Evolutionary conservation across 1,140 invertebrate species (phyloP), one percentile per base, ranked within the genome.

Genomic region (Zaprionus africanus): DNA sequence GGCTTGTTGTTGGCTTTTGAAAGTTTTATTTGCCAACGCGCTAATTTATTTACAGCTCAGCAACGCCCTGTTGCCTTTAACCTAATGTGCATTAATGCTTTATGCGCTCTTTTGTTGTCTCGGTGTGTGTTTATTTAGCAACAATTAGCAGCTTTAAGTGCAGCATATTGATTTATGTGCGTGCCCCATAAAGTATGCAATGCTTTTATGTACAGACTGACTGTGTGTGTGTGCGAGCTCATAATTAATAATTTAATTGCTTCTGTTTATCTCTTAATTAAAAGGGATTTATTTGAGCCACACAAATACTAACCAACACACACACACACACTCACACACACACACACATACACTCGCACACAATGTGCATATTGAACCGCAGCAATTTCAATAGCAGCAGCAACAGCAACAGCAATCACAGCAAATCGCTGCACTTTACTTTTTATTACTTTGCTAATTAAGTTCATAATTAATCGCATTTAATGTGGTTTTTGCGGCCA

Each of bases 161-260:
- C 76, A 86, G 41, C 53, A 65, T 69, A 73, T 84, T 90, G 85
- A 85, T 90, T 81, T 76, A 74, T 84, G 76, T 65, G 70, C 51
- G 76, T 68, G 56, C 38, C 51, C 62, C 62, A 59, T 67, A 58
- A 84, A 78, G 66, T 74, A 46, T 65, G 73, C 68, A 67, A 66
- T 53, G 68, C 59, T 83, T 83, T 78, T 81, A 78, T 85, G 57
- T 46, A 54, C 73, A 51, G n/a, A 60, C 15, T 56, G 49, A 36
- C 7, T 36, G 17, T 62, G 58, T 81, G 61, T 22, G 53, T n/a
- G 58, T 57, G 38, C 43, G 15, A 62, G 76, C 60, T 56, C 71
- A 90, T 91, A 88, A 91, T 90, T 91, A 91, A 91, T 91, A 91
- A 90, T 88, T 90, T 91, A 91, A 91, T 91, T 91, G 88, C 90